These are phyloP conservation scores for Etheostoma cragini DNA, from an alignment of 2,113 vertebrate species.

Conservation along the genomic window DNA sequence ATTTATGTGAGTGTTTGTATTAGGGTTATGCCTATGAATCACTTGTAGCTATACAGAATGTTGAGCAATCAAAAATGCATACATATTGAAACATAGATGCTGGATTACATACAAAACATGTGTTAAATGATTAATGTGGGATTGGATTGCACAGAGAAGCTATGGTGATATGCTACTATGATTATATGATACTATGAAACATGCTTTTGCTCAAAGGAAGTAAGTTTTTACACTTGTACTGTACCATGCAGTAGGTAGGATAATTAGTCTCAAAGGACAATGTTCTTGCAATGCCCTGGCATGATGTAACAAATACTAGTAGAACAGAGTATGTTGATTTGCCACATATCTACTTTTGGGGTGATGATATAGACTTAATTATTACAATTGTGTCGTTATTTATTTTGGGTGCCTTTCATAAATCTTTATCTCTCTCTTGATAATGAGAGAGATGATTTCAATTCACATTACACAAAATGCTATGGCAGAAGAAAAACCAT, in stretches of 20 bases:
- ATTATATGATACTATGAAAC: slow-evolving; percentile 11
- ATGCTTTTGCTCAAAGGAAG: not conserved
- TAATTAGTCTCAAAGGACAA: slow-evolving; percentile 65
- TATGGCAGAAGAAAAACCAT: not conserved
- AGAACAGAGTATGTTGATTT: slow-evolving; percentile 15
- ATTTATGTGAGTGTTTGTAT: not conserved
- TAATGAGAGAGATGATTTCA: not conserved
- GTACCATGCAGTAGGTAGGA: slow-evolving; percentile 8
- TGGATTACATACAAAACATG: slow-evolving; percentile 17
- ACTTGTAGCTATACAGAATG: slow-evolving; percentile 22
- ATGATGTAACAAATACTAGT: slow-evolving; percentile 29
- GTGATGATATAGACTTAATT: slow-evolving; percentile 7
- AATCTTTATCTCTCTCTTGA: not conserved
- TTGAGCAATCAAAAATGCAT: slow-evolving; percentile 39
- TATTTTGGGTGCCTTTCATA: not conserved
- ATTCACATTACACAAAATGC: not conserved
- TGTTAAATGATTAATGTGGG: slow-evolving; percentile 51
- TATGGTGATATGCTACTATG: slow-evolving; percentile 10
- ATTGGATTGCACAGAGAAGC: slow-evolving; percentile 9
- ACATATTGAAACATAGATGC: slow-evolving; percentile 44
- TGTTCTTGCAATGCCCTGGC: slow-evolving; percentile 34
- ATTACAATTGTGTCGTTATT: slow-evolving; percentile 1
- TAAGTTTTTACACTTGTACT: not conserved
- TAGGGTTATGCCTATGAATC: slow-evolving; percentile 6
- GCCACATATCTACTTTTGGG: slow-evolving; percentile 8